Evolutionary conservation across 2,797 vertebrate species (phyloP), one percentile per base, ranked within the genome.

Genomic region (Rachycentron canadum): DNA sequence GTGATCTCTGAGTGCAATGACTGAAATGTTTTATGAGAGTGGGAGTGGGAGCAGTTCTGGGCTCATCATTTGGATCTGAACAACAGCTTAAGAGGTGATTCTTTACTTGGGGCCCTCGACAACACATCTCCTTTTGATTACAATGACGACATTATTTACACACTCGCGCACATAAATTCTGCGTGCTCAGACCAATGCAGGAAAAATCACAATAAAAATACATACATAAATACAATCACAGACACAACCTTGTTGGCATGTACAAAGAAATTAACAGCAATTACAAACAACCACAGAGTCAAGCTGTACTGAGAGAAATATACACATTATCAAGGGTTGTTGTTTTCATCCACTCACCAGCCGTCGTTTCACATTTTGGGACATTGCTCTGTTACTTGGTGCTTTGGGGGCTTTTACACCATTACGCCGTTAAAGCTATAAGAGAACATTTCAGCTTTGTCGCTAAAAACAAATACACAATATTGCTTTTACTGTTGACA

Each of bases 91-190:
- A 55, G 53, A 69, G 52, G 55, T 69, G 56, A 56, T 64, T 73
- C 45, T 67, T 45, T 52, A 43, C 72, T 1, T 21, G 34, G 43
- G 19, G 62, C 28, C 56, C 25, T 41, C 36, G 63, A 49, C 72
- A 76, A 69, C 76, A 70, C 81, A 79, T 82, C 79, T 63, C 76
- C 66, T 88, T 86, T 76, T 56, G 71, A 81, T 89, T 84, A 82
- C 43, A 60, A 59, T 76, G 80, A 88, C 36, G 30, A 36, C 73
- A 69, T 83, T 78, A 90, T 82, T 86, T 78, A 73, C 32, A 74
- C 73, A 61, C 43, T 7, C 26, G 12, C 58, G 36, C 41, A 40
- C 19, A 25, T 45, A 32, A 23, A 38, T 1, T 21, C 43, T 32
- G 21, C 34, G 13, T 55, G 2, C 38, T 43, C 8, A 57, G 34